Percentiles rank a stretch among this genome's conserved stretches.
Evolutionary conservation across 2,113 vertebrate genomes (phyloP).

Genomic region (Mola mola): DNA sequence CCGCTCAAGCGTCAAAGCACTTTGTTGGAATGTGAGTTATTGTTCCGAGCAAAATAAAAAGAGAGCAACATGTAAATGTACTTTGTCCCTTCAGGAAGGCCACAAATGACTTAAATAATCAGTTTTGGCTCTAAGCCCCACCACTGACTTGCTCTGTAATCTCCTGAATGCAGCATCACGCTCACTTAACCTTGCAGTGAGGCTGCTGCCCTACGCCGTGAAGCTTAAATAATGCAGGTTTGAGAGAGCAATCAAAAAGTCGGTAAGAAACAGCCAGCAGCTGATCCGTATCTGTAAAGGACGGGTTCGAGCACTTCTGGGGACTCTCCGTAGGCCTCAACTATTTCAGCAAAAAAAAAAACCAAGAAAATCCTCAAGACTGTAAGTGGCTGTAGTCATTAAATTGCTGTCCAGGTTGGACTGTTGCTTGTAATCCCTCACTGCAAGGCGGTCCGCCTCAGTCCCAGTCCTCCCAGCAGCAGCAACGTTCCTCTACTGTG

Average conservation of each 20-base stretch:
- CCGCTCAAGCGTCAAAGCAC: no score
- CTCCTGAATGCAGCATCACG: conserved; percentile 46
- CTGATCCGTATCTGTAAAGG: conserved; percentile 25
- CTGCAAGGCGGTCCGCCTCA: conserved; percentile 40
- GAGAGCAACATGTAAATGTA: conserved; percentile 37
- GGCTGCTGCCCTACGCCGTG: conserved; percentile 30
- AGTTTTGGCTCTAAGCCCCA: conserved; percentile 36
- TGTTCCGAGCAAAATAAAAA: conserved; percentile 40
- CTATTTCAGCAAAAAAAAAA: no score
- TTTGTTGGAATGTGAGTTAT: no score
- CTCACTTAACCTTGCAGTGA: conserved; percentile 49
- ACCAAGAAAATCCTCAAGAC: no score
- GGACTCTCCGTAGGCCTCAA: no score
- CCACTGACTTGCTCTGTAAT: conserved; percentile 48
- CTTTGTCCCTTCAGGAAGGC: conserved; percentile 32
- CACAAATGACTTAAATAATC: conserved; percentile 50
- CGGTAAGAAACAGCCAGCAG: conserved; percentile 22
- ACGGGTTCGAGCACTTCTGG: no score
- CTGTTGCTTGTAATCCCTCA: conserved; percentile 67
- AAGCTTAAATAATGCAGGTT: conserved; percentile 46
- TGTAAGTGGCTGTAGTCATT: conserved; percentile 39
- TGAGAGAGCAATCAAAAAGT: conserved; percentile 43
- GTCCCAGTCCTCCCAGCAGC: conserved; percentile 34
- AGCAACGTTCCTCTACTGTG: conserved; percentile 1
- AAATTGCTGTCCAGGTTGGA: conserved; percentile 51